Base-by-base conservation (phyloP, 2,113 vertebrate genomes). In the Colaptes auratus region DNA sequence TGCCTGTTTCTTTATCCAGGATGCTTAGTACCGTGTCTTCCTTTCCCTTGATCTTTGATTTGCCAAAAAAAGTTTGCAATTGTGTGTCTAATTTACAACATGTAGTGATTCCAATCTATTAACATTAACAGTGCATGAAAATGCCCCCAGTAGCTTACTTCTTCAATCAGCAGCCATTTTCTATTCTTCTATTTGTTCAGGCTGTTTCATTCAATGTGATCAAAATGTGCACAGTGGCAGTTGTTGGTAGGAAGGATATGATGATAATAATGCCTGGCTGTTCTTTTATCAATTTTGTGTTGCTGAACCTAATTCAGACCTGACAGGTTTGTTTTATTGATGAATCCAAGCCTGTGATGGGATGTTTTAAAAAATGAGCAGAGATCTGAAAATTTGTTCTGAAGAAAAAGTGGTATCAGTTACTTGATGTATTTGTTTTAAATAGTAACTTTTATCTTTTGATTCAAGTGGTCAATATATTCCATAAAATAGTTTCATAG, bases 51-150 rank as follows among this genome's bases (percentile, higher is more conserved):
- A 84, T 82, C 78, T 90, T 90, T 73, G 36, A 65, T 95, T 98
- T 97, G 82, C 73, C 60, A 91, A 95, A 95, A 76, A 97, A 90
- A 35, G 50, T 97, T 97, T 92, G 88, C 89, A 97, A 90, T 97
- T 71, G 92, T 75, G 74, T 36, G 17, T 92, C 88, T 90, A 95
- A 96, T 97, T 97, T 96, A 89, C 76, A 96, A 50, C 63, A 75
- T 48, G 39, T 58, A 95, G 66, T 59, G 39, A 77, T 97, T 97
- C 92, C 33, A 90, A 69, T 91, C 46, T 95, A 92, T 96, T 95
- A 97, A 93, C 86, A 92, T 93, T 95, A 96, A 94, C 89, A 95
- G 80, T 30, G 21, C 87, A 80, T 95, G 82, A 85, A 96, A 96
- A 80, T 71, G 70, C 60, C 96, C 88, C 90, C 81, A 50, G 42